Conservation (phyloP, 2,113 vertebrate species). For the Paramormyrops kingsleyae region DNA sequence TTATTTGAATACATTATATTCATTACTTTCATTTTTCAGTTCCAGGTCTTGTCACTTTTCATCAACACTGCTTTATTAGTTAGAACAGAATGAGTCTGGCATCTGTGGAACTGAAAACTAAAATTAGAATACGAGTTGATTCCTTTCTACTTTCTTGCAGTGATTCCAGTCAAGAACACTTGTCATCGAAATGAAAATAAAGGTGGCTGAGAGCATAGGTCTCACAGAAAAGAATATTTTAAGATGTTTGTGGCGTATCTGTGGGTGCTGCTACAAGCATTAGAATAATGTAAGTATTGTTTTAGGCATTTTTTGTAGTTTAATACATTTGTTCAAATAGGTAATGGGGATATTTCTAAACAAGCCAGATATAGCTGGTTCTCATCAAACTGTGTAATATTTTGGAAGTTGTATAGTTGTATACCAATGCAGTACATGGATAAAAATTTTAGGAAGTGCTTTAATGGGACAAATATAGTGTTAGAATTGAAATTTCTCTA, state of each 20-base stretch:
- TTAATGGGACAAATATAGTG: neutral
- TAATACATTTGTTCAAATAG: neutral
- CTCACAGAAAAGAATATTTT: neutral
- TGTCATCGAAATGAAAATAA: neutral
- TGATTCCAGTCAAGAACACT: neutral
- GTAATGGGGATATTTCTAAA: neutral
- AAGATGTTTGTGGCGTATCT: neutral
- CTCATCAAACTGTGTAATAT: neutral
- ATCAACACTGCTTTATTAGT: neutral
- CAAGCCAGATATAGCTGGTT: neutral
- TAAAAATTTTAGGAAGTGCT: neutral
- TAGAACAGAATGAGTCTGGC: neutral
- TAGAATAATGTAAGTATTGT: neutral
- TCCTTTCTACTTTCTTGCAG: neutral
- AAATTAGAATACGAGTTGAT: neutral
- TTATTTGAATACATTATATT: neutral
- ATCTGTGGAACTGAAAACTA: neutral
- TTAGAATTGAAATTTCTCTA: neutral
- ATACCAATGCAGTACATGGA: neutral
- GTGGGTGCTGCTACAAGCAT: neutral
- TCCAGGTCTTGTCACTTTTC: neutral
- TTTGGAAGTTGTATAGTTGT: neutral
- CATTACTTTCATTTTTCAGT: neutral
- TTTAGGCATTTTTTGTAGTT: neutral
- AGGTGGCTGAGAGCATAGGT: neutral